Conservation (phyloP, 2,888 invertebrate species). For the Amorpha juglandis region DNA sequence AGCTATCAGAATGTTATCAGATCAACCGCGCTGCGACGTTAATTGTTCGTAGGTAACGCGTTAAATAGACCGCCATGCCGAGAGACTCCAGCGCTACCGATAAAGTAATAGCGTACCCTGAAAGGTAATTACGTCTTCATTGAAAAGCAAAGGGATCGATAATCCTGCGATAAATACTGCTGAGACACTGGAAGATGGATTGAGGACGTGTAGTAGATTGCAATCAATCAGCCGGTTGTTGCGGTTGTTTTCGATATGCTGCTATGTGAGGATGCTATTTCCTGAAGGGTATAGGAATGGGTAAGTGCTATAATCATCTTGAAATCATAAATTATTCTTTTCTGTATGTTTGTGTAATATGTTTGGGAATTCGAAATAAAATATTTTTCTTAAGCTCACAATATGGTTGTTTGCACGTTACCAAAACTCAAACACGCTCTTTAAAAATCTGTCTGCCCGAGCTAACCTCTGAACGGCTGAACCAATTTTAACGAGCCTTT, state of each 20-base stretch:
- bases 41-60: conserved; percentile 76
- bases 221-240: not conserved
- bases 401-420: no score
- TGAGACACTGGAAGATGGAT: not conserved
- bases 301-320: no score
- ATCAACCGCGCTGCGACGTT: conserved; percentile 34
- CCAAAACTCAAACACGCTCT: no score
- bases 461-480: no score
- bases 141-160: conserved; percentile 1
- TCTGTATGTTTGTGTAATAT: no score
- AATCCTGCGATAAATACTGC: not conserved
- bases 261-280: not conserved
- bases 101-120: conserved; percentile 27
- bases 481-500: no score
- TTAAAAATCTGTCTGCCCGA: no score
- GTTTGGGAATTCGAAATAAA: no score
- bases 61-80: conserved; percentile 57
- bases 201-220: not conserved
- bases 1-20: conserved; percentile 41
- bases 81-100: conserved; percentile 41
- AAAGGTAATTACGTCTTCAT: conserved; percentile 27
- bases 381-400: no score
- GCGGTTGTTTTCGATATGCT: not conserved
- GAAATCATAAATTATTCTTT: no score
- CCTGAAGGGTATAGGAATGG: no score